Evolutionary conservation across 2,888 invertebrate species (phyloP).

Genomic region (Formica aserva): DNA sequence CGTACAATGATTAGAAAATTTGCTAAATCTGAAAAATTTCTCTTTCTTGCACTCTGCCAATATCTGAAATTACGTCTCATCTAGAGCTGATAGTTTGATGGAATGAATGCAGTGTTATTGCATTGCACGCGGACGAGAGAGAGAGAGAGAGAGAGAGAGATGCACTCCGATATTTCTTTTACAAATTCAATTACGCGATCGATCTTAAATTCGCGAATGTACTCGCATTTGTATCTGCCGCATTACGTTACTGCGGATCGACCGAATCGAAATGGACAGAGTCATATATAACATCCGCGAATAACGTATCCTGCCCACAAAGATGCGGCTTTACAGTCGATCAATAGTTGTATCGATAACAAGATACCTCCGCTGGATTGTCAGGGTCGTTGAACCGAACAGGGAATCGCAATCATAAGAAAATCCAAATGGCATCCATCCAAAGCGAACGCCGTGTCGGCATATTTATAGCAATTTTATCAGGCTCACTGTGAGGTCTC

Average conservation of each 20-base stretch:
- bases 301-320: slow-evolving; percentile 8
- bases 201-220: slow-evolving; percentile 36
- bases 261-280: slow-evolving; percentile 22
- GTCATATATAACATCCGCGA: slow-evolving; percentile 31
- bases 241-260: slow-evolving; percentile 28
- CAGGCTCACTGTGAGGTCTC: background rate
- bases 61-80: slow-evolving; percentile 2
- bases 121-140: background rate
- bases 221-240: background rate
- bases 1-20: background rate
- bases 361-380: slow-evolving; percentile 27
- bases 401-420: slow-evolving; percentile 44
- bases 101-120: slow-evolving; percentile 8
- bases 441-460: slow-evolving; percentile 45
- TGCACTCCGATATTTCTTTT: slow-evolving; percentile 18
- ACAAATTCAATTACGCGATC: slow-evolving; percentile 42
- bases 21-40: background rate
- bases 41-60: background rate
- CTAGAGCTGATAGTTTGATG: background rate
- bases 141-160: background rate
- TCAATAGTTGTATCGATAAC: slow-evolving; percentile 34
- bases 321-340: slow-evolving; percentile 19
- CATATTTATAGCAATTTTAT: slow-evolving; percentile 61
- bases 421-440: slow-evolving; percentile 58
- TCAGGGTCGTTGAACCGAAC: slow-evolving; percentile 44